Conservation (phyloP, 2,888 invertebrate genomes). For the Acronicta aceris region DNA sequence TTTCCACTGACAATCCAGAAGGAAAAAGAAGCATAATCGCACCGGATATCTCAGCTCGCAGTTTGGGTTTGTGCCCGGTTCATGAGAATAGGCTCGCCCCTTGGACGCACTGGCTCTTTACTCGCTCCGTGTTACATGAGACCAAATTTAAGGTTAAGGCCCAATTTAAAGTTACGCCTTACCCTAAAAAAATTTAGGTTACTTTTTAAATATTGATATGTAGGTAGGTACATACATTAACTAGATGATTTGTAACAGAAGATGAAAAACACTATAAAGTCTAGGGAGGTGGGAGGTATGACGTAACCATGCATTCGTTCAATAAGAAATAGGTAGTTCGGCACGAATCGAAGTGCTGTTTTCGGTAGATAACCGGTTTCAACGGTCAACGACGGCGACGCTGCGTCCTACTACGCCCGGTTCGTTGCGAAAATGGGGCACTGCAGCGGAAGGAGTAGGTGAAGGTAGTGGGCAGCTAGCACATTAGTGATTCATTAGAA, state of each 20-base stretch:
- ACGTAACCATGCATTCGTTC: conserved; percentile 19
- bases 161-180: no score
- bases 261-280: background rate
- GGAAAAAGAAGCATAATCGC: no score
- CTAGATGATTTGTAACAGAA: background rate
- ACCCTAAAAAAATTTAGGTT: no score
- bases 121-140: no score
- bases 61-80: no score
- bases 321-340: conserved; percentile 28
- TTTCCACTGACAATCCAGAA: no score
- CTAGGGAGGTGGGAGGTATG: background rate
- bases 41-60: no score
- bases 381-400: conserved; percentile 6
- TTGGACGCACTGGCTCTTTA: no score
- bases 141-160: no score
- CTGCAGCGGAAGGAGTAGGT: conserved; percentile 74
- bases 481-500: conserved; percentile 80
- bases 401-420: conserved; percentile 53
- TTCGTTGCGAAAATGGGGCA: conserved; percentile 77
- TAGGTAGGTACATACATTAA: no score
- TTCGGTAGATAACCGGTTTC: conserved; percentile 43
- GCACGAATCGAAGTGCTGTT: conserved; percentile 26
- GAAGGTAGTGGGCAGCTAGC: conserved; percentile 72
- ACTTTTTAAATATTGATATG: no score
- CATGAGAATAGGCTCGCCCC: no score